phyloP scores from a whole-genome alignment of 2,888 invertebrate species.

The Hirtodrosophila confusa region DNA sequence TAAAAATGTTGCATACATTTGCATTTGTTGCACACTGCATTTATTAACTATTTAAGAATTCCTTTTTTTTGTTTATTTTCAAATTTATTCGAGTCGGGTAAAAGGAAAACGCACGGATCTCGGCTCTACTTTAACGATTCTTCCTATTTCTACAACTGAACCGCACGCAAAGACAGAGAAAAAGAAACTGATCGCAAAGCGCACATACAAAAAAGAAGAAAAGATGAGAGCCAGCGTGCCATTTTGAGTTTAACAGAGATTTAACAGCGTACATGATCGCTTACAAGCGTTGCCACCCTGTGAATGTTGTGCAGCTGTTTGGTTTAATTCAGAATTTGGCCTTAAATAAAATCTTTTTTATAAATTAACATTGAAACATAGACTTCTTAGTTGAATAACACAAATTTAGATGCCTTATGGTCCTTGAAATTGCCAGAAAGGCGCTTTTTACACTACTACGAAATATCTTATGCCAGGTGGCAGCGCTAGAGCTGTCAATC shows the following conservation, averaged over 20 bases:
- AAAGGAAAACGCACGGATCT: conserved; percentile 67
- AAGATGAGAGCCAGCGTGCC: conserved; percentile 38
- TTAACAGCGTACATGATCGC: conserved; percentile 51
- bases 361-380: conserved; percentile 9
- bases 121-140: conserved; percentile 68
- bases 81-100: conserved; percentile 68
- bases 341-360: conserved; percentile 8
- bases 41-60: conserved; percentile 50
- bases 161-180: conserved; percentile 79
- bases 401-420: not conserved
- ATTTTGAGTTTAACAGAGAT: conserved; percentile 53
- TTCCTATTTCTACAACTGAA: conserved; percentile 70
- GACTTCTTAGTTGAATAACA: conserved; percentile 26
- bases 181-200: conserved; percentile 79
- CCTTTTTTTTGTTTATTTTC: conserved; percentile 56
- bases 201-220: conserved; percentile 44
- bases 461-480: conserved; percentile 32
- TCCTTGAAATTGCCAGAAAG: not conserved
- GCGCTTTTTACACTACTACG: not conserved
- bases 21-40: conserved; percentile 50
- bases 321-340: conserved; percentile 28
- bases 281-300: conserved; percentile 50
- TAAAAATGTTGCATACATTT: conserved; percentile 43
- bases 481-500: conserved; percentile 30
- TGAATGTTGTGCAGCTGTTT: conserved; percentile 54